Percentiles rank a stretch among this genome's conserved stretches.
Evolutionary conservation across 2,888 invertebrate species (phyloP).

Genomic region (Entomobrya multifasciata): DNA sequence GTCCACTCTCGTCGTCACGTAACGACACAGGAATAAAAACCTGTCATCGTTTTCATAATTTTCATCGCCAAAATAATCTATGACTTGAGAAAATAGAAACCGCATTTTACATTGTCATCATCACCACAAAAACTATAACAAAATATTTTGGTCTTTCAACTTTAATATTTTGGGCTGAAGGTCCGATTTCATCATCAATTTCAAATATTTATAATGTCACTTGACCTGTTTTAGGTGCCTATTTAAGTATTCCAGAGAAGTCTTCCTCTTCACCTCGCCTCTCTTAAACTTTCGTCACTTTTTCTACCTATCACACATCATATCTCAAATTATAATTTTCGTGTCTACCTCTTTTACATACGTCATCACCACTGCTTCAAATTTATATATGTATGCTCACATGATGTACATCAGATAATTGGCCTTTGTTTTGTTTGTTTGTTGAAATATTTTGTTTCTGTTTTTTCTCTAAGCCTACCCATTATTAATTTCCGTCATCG

Average conservation of each 20-base stretch:
- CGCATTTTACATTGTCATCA: constrained; percentile 7
- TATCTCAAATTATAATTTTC: constrained; percentile 29
- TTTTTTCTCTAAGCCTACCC: neutral
- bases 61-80: constrained; percentile 58
- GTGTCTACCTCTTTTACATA: too few species aligned
- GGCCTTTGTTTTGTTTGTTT: constrained; percentile 26
- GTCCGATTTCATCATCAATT: constrained; percentile 11
- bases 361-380: too few species aligned
- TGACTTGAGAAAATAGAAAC: neutral
- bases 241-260: constrained; percentile 17
- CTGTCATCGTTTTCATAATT: constrained; percentile 46
- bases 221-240: constrained; percentile 3
- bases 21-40: neutral
- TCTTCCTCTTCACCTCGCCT: too few species aligned
- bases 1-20: constrained; percentile 1
- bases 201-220: too few species aligned
- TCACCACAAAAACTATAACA: too few species aligned
- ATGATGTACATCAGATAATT: constrained; percentile 40
- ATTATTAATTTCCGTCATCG: constrained; percentile 38
- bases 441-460: constrained; percentile 39
- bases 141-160: too few species aligned
- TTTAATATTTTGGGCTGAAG: neutral
- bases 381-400: too few species aligned
- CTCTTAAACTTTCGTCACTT: constrained; percentile 34
- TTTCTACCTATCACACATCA: neutral